These are phyloP conservation scores for Temnothorax longispinosus DNA, from an alignment of 1,140 invertebrate genomes.

Conservation along the genomic window DNA sequence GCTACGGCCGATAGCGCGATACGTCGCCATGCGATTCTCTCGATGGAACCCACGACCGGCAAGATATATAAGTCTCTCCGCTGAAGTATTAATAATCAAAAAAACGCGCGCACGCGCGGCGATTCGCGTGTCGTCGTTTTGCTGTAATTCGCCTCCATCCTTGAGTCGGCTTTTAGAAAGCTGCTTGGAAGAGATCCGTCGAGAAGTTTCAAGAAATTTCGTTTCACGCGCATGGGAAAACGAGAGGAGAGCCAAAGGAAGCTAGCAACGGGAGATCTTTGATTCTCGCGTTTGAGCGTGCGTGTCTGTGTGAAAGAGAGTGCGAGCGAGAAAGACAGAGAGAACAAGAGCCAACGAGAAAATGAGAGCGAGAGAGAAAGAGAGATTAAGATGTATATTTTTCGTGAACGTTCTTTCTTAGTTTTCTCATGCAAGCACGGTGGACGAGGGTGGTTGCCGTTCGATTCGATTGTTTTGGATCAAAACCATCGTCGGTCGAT, in stretches of 20 bases:
- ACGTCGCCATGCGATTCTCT: not conserved
- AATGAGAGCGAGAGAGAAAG: constrained; percentile 42
- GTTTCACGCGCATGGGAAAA: constrained; percentile 64
- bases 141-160: constrained; percentile 58
- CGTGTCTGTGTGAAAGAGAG: not conserved
- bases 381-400: constrained; percentile 40
- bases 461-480: constrained; percentile 65
- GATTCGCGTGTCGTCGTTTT: constrained; percentile 29
- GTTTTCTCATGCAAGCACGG: constrained; percentile 69
- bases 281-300: constrained; percentile 24
- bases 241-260: constrained; percentile 13
- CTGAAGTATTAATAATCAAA: constrained; percentile 15
- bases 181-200: constrained; percentile 66
- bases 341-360: not conserved
- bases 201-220: constrained; percentile 78
- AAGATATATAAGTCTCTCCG: not conserved
- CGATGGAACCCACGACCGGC: not conserved
- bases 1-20: constrained; percentile 19
- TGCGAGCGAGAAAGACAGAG: not conserved
- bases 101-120: not conserved
- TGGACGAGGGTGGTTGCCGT: constrained; percentile 71
- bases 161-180: constrained; percentile 48
- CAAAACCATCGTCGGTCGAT: constrained; percentile 32
- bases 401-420: constrained; percentile 68
- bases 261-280: constrained; percentile 22